Conservation (phyloP, 2,888 invertebrate genomes). For the Cinara cedri region DNA sequence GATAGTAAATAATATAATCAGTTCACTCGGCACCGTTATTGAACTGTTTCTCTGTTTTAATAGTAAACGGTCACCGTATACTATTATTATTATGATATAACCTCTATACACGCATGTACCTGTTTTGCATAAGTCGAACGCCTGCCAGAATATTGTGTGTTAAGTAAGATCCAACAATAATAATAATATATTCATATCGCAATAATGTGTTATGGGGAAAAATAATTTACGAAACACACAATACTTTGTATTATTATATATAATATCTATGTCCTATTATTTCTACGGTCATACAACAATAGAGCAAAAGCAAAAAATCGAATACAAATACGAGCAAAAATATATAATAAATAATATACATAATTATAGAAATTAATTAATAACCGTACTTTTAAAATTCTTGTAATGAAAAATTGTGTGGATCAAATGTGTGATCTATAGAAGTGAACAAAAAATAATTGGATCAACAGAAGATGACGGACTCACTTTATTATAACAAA, state of each 20-base stretch:
- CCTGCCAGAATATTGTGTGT: constrained; percentile 24
- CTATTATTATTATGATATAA: constrained; percentile 4
- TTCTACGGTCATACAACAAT: too few species aligned
- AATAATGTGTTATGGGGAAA: not conserved
- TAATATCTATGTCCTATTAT: too few species aligned
- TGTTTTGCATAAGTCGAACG: constrained; percentile 47
- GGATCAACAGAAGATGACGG: too few species aligned
- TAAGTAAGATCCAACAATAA: not conserved
- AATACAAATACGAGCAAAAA: too few species aligned
- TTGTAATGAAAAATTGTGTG: too few species aligned
- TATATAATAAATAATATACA: too few species aligned
- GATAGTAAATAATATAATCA: constrained; percentile 33
- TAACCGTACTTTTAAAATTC: too few species aligned
- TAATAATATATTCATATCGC: not conserved
- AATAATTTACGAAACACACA: not conserved
- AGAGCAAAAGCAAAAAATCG: too few species aligned
- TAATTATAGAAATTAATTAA: too few species aligned
- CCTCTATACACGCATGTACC: constrained; percentile 42
- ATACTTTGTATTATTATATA: not conserved
- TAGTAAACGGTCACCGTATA: constrained; percentile 11
- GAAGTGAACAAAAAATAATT: too few species aligned
- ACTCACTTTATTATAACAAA: too few species aligned
- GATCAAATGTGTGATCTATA: too few species aligned
- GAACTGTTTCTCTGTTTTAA: constrained; percentile 4
- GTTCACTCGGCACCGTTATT: constrained; percentile 4